Base-by-base conservation (phyloP, 2,113 vertebrate species). In the Nannobrachium achirus region DNA sequence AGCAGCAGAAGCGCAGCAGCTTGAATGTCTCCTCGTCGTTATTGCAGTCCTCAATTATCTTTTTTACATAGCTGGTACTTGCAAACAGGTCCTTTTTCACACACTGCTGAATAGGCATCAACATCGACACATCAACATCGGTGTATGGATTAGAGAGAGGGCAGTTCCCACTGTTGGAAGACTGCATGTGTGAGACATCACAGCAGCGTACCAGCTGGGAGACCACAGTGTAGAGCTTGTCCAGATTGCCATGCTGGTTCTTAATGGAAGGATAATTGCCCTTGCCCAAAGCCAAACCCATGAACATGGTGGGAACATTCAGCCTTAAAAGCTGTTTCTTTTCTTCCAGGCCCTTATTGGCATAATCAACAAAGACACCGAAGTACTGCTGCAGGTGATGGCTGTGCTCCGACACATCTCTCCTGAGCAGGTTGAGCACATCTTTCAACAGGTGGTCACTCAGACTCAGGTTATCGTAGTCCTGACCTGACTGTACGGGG, bases 361-460 rank as follows among this genome's bases (percentile, higher is more conserved):
- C 97, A 80, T 99, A 99, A 97, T 98, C 98, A 88, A 99, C 97
- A 75, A 99, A 99, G 80, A 99, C 94, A 80, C 99, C 98, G 89
- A 99, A 99, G 95, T 99, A 99, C 92, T 99, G 97, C 87, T 99
- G 97, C 88, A 99, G 93, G 90, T 99, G 98, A 75, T 97, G 96
- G 56, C 98, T 97, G 10, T 99, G 97, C 71, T 99, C 98, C 10
- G 98, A 99, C 56, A 99, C 97, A 89, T 99, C 97, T 89, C 97
- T 95, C 89, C 97, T 93, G 49, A 99, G 93, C 75, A 99, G 93
- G 91, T 98, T 98, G 61, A 99, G 94, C 66, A 99, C 97, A 10
- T 97, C 97, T 90, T 97, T 95, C 81, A 99, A 84, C 80, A 99
- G 92, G 80, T 98, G 98, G 91, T 99, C 98, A 72, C 98, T 98